phyloP scores from a whole-genome alignment of 2,797 vertebrate species.

The Pseudochirops corinnae region DNA sequence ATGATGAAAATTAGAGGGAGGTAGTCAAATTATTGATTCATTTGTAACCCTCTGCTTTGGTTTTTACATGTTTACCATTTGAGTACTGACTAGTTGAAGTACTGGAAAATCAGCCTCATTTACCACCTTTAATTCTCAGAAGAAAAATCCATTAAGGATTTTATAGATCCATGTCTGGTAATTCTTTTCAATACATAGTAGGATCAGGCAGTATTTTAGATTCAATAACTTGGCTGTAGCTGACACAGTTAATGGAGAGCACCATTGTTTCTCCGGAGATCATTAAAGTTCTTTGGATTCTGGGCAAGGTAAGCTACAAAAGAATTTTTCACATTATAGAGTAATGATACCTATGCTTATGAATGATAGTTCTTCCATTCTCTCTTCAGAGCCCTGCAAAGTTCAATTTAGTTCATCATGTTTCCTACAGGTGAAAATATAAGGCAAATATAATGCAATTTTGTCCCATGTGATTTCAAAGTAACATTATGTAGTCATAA shows the following conservation, averaged over 20 bases:
- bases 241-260: background rate
- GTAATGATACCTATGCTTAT: background rate
- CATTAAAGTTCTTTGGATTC: background rate
- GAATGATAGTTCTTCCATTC: background rate
- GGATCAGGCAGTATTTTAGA: slow-evolving; percentile 44
- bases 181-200: slow-evolving; percentile 29
- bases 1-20: background rate
- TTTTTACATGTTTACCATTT: background rate
- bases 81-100: slow-evolving; percentile 19
- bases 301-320: background rate
- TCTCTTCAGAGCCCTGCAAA: background rate
- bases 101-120: background rate
- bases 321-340: background rate
- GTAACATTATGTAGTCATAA: background rate
- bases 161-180: slow-evolving; percentile 42
- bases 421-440: background rate
- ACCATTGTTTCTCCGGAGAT: background rate
- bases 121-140: slow-evolving; percentile 17
- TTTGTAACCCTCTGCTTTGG: background rate
- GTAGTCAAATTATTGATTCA: background rate
- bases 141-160: slow-evolving; percentile 51
- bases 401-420: background rate
- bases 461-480: background rate
- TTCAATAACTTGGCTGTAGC: background rate
- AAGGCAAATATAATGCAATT: background rate